These are phyloP conservation scores for Smithornis capensis DNA, from an alignment of 2,113 vertebrate genomes.

Conservation along the genomic window DNA sequence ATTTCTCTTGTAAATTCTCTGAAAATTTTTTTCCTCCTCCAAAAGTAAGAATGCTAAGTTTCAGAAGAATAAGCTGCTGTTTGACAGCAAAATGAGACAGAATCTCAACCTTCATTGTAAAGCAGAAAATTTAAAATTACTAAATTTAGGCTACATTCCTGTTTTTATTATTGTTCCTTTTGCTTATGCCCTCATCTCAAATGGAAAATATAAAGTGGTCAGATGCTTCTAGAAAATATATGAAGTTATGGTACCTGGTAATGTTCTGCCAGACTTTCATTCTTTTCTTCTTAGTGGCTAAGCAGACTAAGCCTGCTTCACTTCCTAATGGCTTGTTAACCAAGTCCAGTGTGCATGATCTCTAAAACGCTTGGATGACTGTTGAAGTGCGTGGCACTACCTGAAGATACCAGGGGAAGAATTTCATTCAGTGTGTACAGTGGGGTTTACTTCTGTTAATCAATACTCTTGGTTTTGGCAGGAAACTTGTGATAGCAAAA, in stretches of 20 bases:
- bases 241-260: not conserved
- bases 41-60: not conserved
- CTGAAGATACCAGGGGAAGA: not conserved
- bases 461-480: not conserved
- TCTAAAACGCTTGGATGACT: not conserved
- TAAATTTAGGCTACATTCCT: not conserved
- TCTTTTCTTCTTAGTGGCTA: not conserved
- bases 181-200: not conserved
- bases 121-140: not conserved
- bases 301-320: not conserved
- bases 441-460: not conserved
- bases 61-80: not conserved
- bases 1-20: not conserved
- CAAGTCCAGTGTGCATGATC: accelerated
- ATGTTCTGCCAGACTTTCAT: not conserved
- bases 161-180: not conserved
- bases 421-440: not conserved
- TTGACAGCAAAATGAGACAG: not conserved
- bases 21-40: not conserved
- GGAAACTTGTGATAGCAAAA: not conserved
- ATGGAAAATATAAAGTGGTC: not conserved
- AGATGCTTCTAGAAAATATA: not conserved
- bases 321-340: not conserved
- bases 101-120: not conserved
- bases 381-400: not conserved